phyloP scores from a whole-genome alignment of 2,113 vertebrate species.

The Anser brachyrhynchus region DNA sequence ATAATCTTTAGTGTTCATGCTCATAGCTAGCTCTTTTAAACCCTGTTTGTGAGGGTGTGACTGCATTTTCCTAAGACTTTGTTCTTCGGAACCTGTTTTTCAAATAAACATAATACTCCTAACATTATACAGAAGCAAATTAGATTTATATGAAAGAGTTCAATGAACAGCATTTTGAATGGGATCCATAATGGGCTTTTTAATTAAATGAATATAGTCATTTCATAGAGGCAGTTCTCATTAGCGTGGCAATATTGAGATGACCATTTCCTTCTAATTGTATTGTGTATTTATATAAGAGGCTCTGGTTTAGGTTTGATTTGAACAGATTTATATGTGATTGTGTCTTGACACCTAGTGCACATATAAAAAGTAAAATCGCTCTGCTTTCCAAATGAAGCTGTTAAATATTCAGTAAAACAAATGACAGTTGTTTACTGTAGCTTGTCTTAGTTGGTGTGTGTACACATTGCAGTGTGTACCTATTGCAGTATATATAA shows the following conservation, averaged over 20 bases:
- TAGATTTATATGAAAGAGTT: conserved; percentile 73
- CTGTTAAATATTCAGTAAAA: conserved; percentile 5
- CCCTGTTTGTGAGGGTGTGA: background rate
- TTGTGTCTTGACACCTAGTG: conserved; percentile 33
- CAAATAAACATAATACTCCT: conserved; percentile 54
- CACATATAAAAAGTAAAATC: background rate
- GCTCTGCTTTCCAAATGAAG: conserved; percentile 12
- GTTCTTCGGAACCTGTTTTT: conserved; percentile 61
- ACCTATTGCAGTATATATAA: background rate
- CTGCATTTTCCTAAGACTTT: conserved; percentile 26
- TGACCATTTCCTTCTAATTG: conserved; percentile 77
- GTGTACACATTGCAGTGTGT: background rate
- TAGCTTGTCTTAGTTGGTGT: background rate
- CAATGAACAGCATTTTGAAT: conserved; percentile 71
- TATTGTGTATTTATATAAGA: conserved; percentile 48
- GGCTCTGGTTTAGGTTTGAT: conserved; percentile 64
- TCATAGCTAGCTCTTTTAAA: background rate
- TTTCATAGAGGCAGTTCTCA: conserved; percentile 77
- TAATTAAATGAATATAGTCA: conserved; percentile 81
- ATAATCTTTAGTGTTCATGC: background rate
- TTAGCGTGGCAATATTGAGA: conserved; percentile 69
- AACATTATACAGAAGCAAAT: conserved; percentile 67
- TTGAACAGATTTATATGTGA: conserved; percentile 69
- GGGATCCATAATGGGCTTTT: conserved; percentile 75
- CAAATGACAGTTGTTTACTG: background rate